Evolutionary conservation across 1,140 invertebrate genomes (phyloP).

Genomic region (Adoxophyes honmai): DNA sequence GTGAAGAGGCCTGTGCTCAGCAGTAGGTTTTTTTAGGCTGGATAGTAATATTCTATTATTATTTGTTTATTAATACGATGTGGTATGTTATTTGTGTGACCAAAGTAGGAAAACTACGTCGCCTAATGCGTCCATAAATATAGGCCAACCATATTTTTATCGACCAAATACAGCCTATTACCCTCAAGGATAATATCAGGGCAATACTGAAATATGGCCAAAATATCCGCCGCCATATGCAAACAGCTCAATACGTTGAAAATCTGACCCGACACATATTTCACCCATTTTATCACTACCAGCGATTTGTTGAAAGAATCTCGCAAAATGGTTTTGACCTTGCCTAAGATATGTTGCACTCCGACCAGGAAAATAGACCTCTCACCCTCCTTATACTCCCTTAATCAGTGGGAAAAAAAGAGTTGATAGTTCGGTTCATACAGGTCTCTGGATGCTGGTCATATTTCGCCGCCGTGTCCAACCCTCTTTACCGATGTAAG

Average conservation of each 20-base stretch:
- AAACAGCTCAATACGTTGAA: constrained; percentile 14
- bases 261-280: constrained; percentile 15
- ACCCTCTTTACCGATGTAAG: constrained; percentile 2
- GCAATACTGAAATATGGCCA: constrained; percentile 2
- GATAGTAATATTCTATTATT: too few relatives aligned
- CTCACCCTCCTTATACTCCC: neutral
- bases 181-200: neutral
- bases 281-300: constrained; percentile 7
- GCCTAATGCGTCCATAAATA: too few relatives aligned
- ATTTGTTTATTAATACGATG: too few relatives aligned
- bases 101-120: too few relatives aligned
- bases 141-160: too few relatives aligned
- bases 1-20: too few relatives aligned
- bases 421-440: neutral
- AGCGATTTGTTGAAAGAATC: constrained; percentile 15
- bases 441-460: neutral
- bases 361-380: neutral
- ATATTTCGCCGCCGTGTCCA: constrained; percentile 9
- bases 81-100: too few relatives aligned
- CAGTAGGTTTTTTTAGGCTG: too few relatives aligned
- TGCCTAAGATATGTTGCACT: constrained; percentile 9
- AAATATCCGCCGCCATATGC: constrained; percentile 6
- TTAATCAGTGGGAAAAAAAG: neutral
- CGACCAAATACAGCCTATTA: neutral
- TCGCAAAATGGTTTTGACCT: constrained; percentile 12